phyloP scores from a whole-genome alignment of 2,888 invertebrate genomes.

The Parascotia fuliginaria region DNA sequence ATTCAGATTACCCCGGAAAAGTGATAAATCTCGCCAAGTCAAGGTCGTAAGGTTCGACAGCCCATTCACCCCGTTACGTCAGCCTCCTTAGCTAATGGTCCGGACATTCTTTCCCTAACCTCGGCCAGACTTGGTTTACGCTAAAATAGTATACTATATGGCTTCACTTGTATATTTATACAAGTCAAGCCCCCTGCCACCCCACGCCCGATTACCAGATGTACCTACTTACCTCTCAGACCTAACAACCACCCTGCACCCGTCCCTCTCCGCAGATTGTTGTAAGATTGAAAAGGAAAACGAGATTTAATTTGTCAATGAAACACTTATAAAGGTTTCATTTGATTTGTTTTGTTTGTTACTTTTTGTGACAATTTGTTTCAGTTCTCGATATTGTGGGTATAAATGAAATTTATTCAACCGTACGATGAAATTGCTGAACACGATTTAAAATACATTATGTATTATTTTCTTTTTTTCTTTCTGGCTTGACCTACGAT shows the following conservation, averaged over 20 bases:
- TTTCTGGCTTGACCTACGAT: not conserved
- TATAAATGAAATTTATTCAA: slow-evolving; percentile 30
- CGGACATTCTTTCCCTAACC: slow-evolving; percentile 79
- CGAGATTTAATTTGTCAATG: slow-evolving; percentile 53
- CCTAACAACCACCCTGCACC: slow-evolving; percentile 54
- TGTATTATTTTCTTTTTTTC: slow-evolving; percentile 22
- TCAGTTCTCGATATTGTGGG: slow-evolving; percentile 32
- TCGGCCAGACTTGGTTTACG: slow-evolving; percentile 63
- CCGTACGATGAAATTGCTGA: slow-evolving; percentile 32
- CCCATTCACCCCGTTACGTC: slow-evolving; percentile 80
- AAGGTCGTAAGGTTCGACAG: slow-evolving; percentile 84
- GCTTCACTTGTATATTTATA: slow-evolving; percentile 55
- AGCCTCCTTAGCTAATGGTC: slow-evolving; percentile 79
- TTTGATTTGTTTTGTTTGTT: slow-evolving; percentile 46
- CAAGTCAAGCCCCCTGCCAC: slow-evolving; percentile 51
- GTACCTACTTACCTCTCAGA: slow-evolving; percentile 48
- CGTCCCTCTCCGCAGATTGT: slow-evolving; percentile 44
- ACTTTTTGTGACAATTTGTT: slow-evolving; percentile 36
- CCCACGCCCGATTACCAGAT: slow-evolving; percentile 49
- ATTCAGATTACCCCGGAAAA: slow-evolving; percentile 82
- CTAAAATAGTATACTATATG: slow-evolving; percentile 54
- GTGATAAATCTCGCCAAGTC: slow-evolving; percentile 81
- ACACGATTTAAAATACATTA: slow-evolving; percentile 21
- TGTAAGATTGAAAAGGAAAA: slow-evolving; percentile 51
- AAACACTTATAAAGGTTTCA: slow-evolving; percentile 43